phyloP scores from a whole-genome alignment of 2,888 invertebrate genomes.

The Trimorus sp. region DNA sequence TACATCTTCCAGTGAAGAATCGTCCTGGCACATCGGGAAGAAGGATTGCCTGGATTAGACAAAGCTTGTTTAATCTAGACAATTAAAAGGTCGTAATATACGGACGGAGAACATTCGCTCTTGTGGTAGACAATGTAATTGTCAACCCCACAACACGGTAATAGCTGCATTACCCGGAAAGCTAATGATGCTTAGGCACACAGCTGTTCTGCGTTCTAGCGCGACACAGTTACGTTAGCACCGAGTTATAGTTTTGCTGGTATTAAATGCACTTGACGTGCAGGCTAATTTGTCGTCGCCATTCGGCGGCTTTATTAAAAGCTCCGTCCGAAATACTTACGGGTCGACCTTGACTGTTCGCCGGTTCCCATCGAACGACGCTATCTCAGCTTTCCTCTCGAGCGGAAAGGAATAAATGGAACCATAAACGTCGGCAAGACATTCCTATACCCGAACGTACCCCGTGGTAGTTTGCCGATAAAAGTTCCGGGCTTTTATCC shows the following conservation, averaged over 20 bases:
- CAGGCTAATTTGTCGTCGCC: slow-evolving; percentile 49
- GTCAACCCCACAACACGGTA: slow-evolving; percentile 58
- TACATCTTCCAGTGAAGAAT: slow-evolving; percentile 13
- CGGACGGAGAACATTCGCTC: slow-evolving; percentile 52
- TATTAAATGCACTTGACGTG: slow-evolving; percentile 57
- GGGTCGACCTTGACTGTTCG: too few relatives aligned
- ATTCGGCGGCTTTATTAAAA: slow-evolving; percentile 49
- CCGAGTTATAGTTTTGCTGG: slow-evolving; percentile 56
- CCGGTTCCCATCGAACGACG: too few relatives aligned
- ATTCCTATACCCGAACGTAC: not conserved
- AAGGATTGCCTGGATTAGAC: slow-evolving; percentile 51
- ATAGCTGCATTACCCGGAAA: slow-evolving; percentile 58
- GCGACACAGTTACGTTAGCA: slow-evolving; percentile 49
- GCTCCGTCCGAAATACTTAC: too few relatives aligned
- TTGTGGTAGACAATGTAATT: slow-evolving; percentile 60
- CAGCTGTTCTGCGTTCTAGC: slow-evolving; percentile 54
- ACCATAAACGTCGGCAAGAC: too few relatives aligned
- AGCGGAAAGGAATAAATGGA: not conserved
- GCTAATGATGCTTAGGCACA: slow-evolving; percentile 61
- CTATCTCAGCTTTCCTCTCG: not conserved
- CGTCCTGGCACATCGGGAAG: slow-evolving; percentile 21
- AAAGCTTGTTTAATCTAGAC: slow-evolving; percentile 55
- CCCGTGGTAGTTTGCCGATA: slow-evolving; percentile 3
- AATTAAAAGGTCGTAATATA: slow-evolving; percentile 60
- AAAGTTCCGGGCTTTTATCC: slow-evolving; percentile 15